phyloP scores from a whole-genome alignment of 2,113 vertebrate species.

The Candoia aspera region DNA sequence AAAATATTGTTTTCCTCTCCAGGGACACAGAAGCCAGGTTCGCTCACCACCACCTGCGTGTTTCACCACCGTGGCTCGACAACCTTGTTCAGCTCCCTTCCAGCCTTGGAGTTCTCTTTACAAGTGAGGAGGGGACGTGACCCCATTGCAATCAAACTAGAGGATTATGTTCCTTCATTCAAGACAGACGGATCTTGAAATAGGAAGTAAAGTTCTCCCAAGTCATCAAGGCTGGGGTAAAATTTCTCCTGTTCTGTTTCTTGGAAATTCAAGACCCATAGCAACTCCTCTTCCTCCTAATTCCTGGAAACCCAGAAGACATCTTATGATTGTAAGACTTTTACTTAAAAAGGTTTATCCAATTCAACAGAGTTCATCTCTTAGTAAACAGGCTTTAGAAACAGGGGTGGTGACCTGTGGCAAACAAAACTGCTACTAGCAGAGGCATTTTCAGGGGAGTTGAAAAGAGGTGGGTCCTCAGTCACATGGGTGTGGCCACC shows the following conservation, averaged over 20 bases:
- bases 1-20: neutral
- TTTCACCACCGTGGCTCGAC: neutral
- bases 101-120: neutral
- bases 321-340: neutral
- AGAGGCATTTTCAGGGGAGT: too few species aligned
- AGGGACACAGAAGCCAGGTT: neutral
- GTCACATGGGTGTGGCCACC: too few species aligned
- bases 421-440: neutral
- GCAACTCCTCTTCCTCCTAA: neutral
- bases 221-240: neutral
- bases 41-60: fast-evolving
- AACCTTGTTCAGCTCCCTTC: too few species aligned
- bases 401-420: neutral
- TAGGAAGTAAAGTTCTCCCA: neutral
- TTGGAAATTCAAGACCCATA: neutral
- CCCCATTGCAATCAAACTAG: neutral
- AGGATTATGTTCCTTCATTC: neutral
- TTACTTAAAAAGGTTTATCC: neutral
- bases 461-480: neutral
- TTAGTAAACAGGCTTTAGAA: neutral
- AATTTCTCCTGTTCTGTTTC: neutral
- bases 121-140: neutral
- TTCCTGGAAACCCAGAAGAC: neutral
- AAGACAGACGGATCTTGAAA: neutral
- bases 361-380: neutral